These are phyloP conservation scores for Brachionus manjavacas DNA, from an alignment of 1,140 invertebrate species.

Conservation along the genomic window DNA sequence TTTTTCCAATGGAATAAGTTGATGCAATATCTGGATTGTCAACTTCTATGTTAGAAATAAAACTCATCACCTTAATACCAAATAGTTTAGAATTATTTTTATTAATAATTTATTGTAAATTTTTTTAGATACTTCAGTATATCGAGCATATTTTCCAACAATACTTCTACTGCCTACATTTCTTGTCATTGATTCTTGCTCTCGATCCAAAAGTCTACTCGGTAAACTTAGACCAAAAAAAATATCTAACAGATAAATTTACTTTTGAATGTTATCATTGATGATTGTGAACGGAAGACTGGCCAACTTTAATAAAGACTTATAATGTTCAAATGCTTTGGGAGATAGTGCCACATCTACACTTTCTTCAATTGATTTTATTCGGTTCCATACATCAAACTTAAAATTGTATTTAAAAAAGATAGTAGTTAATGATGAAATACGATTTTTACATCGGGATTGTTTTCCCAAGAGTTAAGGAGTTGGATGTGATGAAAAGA, in stretches of 20 bases:
- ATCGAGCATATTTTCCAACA: constrained; percentile 29
- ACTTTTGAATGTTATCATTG: constrained; percentile 37
- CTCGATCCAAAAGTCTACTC: neutral
- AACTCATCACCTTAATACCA: constrained; percentile 20
- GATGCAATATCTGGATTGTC: neutral
- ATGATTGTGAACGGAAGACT: neutral
- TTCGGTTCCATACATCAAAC: constrained; percentile 14
- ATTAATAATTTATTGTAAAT: neutral
- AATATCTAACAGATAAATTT: neutral
- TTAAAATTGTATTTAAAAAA: neutral
- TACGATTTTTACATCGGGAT: neutral
- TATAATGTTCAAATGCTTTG: neutral
- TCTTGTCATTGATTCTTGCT: constrained; percentile 7
- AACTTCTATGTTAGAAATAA: neutral
- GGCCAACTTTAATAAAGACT: neutral
- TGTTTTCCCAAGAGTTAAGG: neutral
- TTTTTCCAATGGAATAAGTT: neutral
- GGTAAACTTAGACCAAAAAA: neutral
- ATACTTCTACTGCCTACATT: neutral
- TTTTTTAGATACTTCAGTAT: neutral
- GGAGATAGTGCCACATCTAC: constrained; percentile 24
- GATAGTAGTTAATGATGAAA: neutral
- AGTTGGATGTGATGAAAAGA: neutral
- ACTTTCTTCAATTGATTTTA: neutral
- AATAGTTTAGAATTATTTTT: neutral